Base-by-base conservation (phyloP, 53 echinoderm and acorn worm species). In the Antedon mediterranea region DNA sequence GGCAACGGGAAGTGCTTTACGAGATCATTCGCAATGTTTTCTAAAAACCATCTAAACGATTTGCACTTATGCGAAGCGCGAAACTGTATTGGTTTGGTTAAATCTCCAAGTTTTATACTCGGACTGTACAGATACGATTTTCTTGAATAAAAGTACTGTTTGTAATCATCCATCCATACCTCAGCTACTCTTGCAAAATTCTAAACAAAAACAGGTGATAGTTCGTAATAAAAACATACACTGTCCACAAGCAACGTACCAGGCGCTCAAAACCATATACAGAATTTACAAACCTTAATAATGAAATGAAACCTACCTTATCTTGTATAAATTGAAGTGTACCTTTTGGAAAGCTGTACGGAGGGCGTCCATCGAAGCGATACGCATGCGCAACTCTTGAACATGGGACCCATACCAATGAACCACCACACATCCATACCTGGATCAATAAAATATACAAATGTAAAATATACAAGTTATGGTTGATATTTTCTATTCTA, bases 381-480 rank as follows among this genome's bases (percentile, higher is more conserved):
- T 85, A 80, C 20, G 80, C 26, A 37, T 85, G 85, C 30, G 72
- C 85, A 20, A 85, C 80, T 20, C 85, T 80, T 23, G 85, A 85
- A 71, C 85, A 85, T 71, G 85, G 85, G 27, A 85, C 85, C 85
- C 85, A 85, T 6, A 80, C 30, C 5, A 85, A 29, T 27, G 71
- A 57, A 41, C 85, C 85, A 32, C 78, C 80, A 43, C 85, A 85
- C 85, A 85, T 85, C 85, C 85, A 85, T 23, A 80, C 71, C 85
- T 85, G 71, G n/a, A n/a, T n/a, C 37, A 33, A 5, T 23, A 57
- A 72, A n/a, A n/a, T n/a, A n/a, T n/a, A n/a, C n/a, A n/a, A n/a
- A n/a, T n/a, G n/a, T n/a, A n/a, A n/a, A n/a, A n/a, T n/a, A n/a
- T n/a, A n/a, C n/a, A n/a, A n/a, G n/a, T n/a, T n/a, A n/a, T n/a